These are phyloP conservation scores for Poeciliopsis occidentalis DNA, from an alignment of 2,113 vertebrate genomes.

Conservation along the genomic window DNA sequence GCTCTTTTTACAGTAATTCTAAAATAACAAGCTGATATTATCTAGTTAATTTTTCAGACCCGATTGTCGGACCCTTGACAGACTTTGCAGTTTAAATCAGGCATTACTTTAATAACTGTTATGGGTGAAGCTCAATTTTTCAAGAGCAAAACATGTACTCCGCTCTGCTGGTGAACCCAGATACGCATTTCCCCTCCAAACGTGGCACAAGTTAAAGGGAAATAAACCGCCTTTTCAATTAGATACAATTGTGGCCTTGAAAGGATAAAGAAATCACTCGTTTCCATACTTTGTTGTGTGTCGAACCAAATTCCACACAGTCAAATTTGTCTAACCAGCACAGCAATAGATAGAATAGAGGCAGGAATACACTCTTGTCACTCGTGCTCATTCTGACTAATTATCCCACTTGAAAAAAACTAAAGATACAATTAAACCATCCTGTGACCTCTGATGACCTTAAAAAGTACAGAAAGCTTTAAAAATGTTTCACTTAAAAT, in stretches of 20 bases:
- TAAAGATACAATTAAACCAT: background rate
- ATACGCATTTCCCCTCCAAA: background rate
- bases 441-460: too few relatives aligned
- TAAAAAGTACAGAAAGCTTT: too few relatives aligned
- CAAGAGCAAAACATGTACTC: background rate
- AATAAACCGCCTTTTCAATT: background rate
- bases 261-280: background rate
- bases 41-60: background rate
- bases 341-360: background rate
- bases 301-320: too few relatives aligned
- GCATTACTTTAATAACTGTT: background rate
- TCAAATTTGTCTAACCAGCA: background rate
- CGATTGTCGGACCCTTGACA: background rate
- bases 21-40: background rate
- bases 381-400: too few relatives aligned
- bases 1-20: too few relatives aligned
- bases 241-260: background rate
- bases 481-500: too few relatives aligned
- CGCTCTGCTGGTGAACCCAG: background rate
- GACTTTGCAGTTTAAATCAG: background rate
- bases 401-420: background rate
- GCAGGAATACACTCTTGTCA: too few relatives aligned
- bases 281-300: too few relatives aligned
- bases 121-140: background rate
- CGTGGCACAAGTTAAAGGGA: background rate